Percentiles rank a stretch among this genome's conserved stretches.
phyloP scores from a whole-genome alignment of 2,888 invertebrate species.

The Parasteatoda lunata region DNA sequence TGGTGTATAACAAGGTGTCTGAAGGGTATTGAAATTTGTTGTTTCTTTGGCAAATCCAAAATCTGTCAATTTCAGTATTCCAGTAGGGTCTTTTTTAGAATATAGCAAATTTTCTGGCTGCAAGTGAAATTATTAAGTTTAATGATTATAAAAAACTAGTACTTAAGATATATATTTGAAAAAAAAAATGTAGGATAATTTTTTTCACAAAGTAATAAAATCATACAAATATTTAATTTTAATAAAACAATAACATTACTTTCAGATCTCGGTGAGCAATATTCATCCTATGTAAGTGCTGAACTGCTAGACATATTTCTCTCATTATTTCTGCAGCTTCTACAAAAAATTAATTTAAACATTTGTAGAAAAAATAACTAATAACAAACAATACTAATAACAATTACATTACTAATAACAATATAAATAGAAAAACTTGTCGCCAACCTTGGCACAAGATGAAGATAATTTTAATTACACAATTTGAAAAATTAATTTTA shows the following conservation, averaged over 20 bases:
- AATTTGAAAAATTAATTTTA: too few species aligned
- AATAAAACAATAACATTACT: constrained; percentile 76
- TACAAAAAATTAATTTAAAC: constrained; percentile 73
- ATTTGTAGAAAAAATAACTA: background rate
- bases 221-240: too few species aligned
- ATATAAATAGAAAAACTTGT: background rate
- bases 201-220: too few species aligned
- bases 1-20: constrained; percentile 99
- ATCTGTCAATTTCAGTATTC: constrained; percentile 96
- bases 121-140: constrained; percentile 12
- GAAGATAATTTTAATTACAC: too few species aligned
- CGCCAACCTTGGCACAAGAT: too few species aligned
- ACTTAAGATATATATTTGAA: background rate
- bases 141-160: constrained; percentile 82
- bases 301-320: constrained; percentile 95
- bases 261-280: constrained; percentile 98
- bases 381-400: background rate
- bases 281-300: constrained; percentile 92
- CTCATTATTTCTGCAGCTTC: constrained; percentile 96
- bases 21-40: constrained; percentile 87
- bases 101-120: constrained; percentile 92
- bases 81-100: constrained; percentile 80
- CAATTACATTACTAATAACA: background rate
- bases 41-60: constrained; percentile 99
- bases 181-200: background rate